Percentiles rank a stretch among this genome's conserved stretches.
Conservation (phyloP, 2,113 vertebrate species). For the Barnardius zonarius region DNA sequence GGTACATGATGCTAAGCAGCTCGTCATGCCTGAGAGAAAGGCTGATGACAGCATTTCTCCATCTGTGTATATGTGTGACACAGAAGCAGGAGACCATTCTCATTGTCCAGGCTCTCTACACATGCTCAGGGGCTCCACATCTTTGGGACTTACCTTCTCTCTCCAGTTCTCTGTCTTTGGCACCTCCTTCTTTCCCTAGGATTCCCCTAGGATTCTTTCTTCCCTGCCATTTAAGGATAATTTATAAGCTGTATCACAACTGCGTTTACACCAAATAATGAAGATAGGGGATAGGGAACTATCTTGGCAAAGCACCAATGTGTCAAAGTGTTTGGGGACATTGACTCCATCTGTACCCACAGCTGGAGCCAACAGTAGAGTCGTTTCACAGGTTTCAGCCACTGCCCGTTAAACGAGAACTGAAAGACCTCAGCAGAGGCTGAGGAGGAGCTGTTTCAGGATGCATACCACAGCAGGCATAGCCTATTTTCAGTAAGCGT, state of each 20-base stretch:
- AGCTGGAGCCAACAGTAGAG: not conserved
- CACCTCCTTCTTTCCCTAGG: not conserved
- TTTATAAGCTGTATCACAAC: not conserved
- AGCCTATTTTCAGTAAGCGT: not conserved
- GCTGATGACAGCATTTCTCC: not conserved
- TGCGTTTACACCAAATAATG: not conserved
- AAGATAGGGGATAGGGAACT: not conserved
- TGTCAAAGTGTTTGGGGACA: not conserved
- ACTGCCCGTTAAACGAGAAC: not conserved
- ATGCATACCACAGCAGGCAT: not conserved
- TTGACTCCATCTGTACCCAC: not conserved
- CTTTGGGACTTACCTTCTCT: not conserved
- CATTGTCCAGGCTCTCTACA: not conserved
- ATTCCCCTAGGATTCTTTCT: not conserved
- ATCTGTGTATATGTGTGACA: not conserved
- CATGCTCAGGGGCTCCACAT: not conserved
- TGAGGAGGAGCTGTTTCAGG: not conserved
- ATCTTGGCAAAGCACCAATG: not conserved
- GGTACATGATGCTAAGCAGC: not conserved
- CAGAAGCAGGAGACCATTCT: not conserved
- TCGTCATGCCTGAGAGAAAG: fast-evolving
- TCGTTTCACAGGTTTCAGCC: not conserved
- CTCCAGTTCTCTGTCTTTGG: not conserved
- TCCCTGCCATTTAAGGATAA: not conserved
- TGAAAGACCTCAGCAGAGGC: not conserved